phyloP scores from a whole-genome alignment of 2,113 vertebrate genomes.

The Equus przewalskii region DNA sequence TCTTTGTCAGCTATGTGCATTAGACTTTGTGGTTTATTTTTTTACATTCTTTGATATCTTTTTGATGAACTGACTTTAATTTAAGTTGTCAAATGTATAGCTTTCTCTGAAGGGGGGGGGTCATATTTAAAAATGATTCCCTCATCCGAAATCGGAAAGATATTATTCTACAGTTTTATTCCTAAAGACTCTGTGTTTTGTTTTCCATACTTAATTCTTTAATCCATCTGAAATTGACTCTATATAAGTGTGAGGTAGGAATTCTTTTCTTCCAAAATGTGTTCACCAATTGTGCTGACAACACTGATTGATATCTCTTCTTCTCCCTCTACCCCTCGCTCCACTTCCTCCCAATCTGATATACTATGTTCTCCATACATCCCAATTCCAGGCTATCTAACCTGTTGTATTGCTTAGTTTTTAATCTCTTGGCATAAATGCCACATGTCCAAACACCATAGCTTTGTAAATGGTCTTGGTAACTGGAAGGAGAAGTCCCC shows the following conservation, averaged over 20 bases:
- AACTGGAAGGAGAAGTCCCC: background rate
- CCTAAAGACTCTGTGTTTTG: background rate
- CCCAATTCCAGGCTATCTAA: background rate
- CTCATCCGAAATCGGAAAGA: background rate
- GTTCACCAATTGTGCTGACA: background rate
- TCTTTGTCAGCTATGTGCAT: background rate
- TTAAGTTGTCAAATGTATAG: background rate
- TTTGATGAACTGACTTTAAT: constrained; percentile 16
- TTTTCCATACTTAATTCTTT: background rate
- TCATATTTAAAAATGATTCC: background rate
- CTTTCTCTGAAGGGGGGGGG: accelerated
- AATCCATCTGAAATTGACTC: background rate
- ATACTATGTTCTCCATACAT: background rate
- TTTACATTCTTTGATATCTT: background rate
- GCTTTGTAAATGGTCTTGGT: background rate
- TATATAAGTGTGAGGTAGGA: background rate
- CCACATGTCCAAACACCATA: background rate
- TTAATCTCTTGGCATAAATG: background rate
- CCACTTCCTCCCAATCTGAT: background rate
- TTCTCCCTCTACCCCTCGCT: background rate
- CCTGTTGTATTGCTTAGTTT: background rate
- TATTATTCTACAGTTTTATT: background rate
- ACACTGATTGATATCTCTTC: background rate
- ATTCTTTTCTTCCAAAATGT: background rate
- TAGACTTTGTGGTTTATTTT: background rate